Evolutionary conservation across 2,113 vertebrate genomes (phyloP).

Genomic region (Anarhynchus alexandrinus): DNA sequence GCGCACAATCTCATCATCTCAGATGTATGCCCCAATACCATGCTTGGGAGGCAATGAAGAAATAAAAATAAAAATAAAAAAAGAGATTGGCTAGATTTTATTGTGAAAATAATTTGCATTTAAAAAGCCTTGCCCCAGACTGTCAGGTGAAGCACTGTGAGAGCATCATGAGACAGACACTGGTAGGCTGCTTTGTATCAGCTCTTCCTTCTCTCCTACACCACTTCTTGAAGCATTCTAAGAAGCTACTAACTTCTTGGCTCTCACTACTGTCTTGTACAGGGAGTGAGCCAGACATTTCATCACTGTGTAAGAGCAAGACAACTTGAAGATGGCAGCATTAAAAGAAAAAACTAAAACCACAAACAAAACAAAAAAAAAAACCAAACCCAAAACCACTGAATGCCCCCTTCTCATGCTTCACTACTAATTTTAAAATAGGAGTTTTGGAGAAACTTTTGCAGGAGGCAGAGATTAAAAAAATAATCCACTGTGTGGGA

Average conservation of each 20-base stretch:
- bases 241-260: not conserved
- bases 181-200: not conserved
- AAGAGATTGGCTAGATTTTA: not conserved
- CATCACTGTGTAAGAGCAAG: not conserved
- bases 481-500: conserved; percentile 4
- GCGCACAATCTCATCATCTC: not conserved
- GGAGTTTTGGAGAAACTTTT: conserved; percentile 1
- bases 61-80: no score
- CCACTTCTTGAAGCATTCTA: not conserved
- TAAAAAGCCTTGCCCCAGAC: not conserved
- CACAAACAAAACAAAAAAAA: not conserved
- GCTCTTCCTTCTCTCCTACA: not conserved
- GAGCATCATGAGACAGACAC: not conserved
- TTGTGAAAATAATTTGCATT: not conserved
- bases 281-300: not conserved
- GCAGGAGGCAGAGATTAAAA: conserved; percentile 9
- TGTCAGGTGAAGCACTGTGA: not conserved
- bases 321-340: not conserved
- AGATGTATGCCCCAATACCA: not conserved
- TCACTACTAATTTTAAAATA: not conserved
- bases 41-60: not conserved
- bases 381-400: not conserved
- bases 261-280: not conserved
- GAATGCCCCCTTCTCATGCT: not conserved
- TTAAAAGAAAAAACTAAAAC: not conserved